Evolutionary conservation across 23 tunicate genomes (phyloP), one percentile per base, ranked within the genome.

Genomic region (Corella eumyota): DNA sequence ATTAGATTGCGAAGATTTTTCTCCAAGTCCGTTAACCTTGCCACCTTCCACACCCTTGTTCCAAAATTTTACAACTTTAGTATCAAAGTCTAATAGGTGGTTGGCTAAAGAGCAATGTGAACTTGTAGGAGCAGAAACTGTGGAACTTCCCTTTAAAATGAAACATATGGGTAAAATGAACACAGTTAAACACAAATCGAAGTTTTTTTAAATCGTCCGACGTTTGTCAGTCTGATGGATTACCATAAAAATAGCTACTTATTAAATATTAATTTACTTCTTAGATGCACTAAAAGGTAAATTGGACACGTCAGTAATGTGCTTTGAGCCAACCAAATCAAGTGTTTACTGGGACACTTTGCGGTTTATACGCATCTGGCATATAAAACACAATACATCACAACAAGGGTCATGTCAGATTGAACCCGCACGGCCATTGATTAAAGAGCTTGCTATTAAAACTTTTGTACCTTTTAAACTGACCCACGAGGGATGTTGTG

Each of bases 401-500:
- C 46, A 36, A n/a, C 62, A 53, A 34, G 40, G 4, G n/a, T 50
- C 32, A 9, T 32, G 20, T 34, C 67, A 35, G 37, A 59, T 2
- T 33, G 67, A 30, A 26, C 23, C 4, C 6, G 19, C 31, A 32
- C 26, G 7, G n/a, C 55, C 36, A 17, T 25, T 44, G 25, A 55
- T 19, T 2, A 28, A 34, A 33, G 52, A 64, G 45, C 45, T 70
- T 38, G 77, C 68, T 6, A 48, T 82, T 27, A 36, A 60, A 6
- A 68, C 77, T 25, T 66, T 82, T 50, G 64, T 73, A 4, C 92
- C 92, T 0, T 49, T 47, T 1, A 80, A 82, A 57, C 36, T 82
- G 25, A 82, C 92, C 61, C 67, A 65, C 21, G 46, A 60, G 5
- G 80, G 92, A 1, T 82, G 92, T 34, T 82, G 81, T 45, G 92